These are phyloP conservation scores for Chesias legatella DNA, from an alignment of 2,888 invertebrate genomes.

Conservation along the genomic window DNA sequence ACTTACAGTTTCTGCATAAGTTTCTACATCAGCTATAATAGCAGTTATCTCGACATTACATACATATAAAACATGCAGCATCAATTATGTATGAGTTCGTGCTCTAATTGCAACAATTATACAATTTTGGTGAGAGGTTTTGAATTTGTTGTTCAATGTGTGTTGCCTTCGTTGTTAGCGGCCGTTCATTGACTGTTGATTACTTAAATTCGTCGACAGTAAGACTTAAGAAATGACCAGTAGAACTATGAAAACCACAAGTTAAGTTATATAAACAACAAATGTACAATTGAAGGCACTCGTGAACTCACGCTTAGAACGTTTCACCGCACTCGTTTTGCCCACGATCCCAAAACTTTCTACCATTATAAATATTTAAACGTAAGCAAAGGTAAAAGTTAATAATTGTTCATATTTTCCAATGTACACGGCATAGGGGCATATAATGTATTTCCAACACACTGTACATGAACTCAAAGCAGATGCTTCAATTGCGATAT, in stretches of 20 bases:
- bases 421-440: slow-evolving; percentile 33
- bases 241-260: slow-evolving; percentile 20
- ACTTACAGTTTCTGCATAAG: slow-evolving; percentile 13
- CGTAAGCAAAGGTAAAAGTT: slow-evolving; percentile 58
- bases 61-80: slow-evolving; percentile 38
- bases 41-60: slow-evolving; percentile 37
- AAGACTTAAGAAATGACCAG: slow-evolving; percentile 23
- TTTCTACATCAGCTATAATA: slow-evolving; percentile 21
- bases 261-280: slow-evolving; percentile 29
- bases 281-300: slow-evolving; percentile 32
- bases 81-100: slow-evolving; percentile 49
- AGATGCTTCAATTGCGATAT: too few species aligned
- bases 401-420: slow-evolving; percentile 54
- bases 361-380: slow-evolving; percentile 41
- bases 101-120: slow-evolving; percentile 55
- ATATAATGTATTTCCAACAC: slow-evolving; percentile 18
- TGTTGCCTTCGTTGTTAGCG: slow-evolving; percentile 23
- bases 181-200: slow-evolving; percentile 24
- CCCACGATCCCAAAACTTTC: slow-evolving; percentile 52
- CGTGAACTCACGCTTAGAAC: slow-evolving; percentile 33
- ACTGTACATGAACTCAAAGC: too few species aligned
- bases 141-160: slow-evolving; percentile 22
- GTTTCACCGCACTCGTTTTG: slow-evolving; percentile 41
- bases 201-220: slow-evolving; percentile 22
- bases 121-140: slow-evolving; percentile 45